Percentiles rank a stretch among this genome's conserved stretches.
These are phyloP conservation scores for Xiphias gladius DNA, from an alignment of 2,113 vertebrate genomes.

Conservation along the genomic window DNA sequence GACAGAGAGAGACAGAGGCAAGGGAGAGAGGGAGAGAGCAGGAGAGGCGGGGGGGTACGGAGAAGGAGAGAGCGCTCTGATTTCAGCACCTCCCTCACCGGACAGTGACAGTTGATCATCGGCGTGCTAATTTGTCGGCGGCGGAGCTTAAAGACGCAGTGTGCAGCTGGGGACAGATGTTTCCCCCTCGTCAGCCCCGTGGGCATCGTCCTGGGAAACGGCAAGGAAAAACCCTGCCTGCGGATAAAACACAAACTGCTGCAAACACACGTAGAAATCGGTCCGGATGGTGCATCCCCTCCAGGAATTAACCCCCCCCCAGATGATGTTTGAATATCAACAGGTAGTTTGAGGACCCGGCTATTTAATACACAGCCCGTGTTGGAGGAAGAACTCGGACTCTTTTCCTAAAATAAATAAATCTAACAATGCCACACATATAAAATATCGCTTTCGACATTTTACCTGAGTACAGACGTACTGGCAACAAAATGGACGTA, in stretches of 20 bases:
- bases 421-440: too few species aligned
- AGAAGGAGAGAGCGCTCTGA: constrained; percentile 55
- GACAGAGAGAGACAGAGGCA: constrained; percentile 6
- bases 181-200: not conserved
- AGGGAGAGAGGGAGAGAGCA: constrained; percentile 32
- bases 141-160: constrained; percentile 70
- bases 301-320: not conserved
- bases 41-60: not conserved
- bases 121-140: constrained; percentile 47
- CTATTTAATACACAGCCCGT: not conserved
- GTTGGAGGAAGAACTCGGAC: too few species aligned
- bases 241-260: not conserved
- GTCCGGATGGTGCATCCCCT: not conserved
- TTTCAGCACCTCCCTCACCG: constrained; percentile 89
- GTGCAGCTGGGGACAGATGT: constrained; percentile 68
- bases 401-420: too few species aligned
- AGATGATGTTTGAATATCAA: constrained; percentile 37
- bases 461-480: too few species aligned
- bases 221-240: not conserved
- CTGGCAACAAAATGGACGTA: too few species aligned
- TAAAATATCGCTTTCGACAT: too few species aligned
- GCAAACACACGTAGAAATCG: not conserved
- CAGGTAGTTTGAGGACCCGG: constrained; percentile 61
- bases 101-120: constrained; percentile 83
- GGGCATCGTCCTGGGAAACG: not conserved